Evolutionary conservation across 2,888 invertebrate genomes (phyloP).

Genomic region (Chydorus sphaericus): DNA sequence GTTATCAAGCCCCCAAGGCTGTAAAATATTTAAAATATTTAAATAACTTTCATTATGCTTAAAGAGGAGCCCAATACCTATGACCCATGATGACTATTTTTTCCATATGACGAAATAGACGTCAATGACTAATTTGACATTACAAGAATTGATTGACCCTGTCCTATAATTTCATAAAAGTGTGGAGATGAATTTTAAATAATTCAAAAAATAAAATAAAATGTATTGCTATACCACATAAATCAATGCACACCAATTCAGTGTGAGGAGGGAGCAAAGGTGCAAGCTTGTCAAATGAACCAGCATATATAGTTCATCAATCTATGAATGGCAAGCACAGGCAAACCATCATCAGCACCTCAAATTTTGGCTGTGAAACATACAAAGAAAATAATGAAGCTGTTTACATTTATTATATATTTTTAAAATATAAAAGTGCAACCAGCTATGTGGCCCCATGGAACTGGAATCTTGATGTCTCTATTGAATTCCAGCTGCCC

Average conservation of each 20-base stretch:
- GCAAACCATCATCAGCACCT: conserved; percentile 25
- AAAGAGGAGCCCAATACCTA: not conserved
- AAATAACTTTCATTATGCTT: not conserved
- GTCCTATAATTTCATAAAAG: not conserved
- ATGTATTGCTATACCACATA: conserved; percentile 25
- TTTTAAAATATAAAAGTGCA: not conserved
- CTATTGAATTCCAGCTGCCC: not conserved
- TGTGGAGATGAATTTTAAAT: not conserved
- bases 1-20: conserved; percentile 11
- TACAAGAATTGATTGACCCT: not conserved
- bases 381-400: not conserved
- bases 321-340: conserved; percentile 29
- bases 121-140: not conserved
- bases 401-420: not conserved
- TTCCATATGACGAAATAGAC: not conserved
- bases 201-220: not conserved
- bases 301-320: conserved; percentile 34
- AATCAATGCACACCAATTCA: conserved; percentile 24
- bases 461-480: not conserved
- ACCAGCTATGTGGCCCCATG: conserved; percentile 9
- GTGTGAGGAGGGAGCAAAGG: conserved; percentile 31
- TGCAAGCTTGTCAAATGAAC: conserved; percentile 31
- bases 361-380: conserved; percentile 21
- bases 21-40: not conserved
- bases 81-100: not conserved